A percentile compares a stretch with the other conserved stretches of the same genome.
phyloP scores from a whole-genome alignment of 2,888 invertebrate genomes.

The Nemoura dubitans region DNA sequence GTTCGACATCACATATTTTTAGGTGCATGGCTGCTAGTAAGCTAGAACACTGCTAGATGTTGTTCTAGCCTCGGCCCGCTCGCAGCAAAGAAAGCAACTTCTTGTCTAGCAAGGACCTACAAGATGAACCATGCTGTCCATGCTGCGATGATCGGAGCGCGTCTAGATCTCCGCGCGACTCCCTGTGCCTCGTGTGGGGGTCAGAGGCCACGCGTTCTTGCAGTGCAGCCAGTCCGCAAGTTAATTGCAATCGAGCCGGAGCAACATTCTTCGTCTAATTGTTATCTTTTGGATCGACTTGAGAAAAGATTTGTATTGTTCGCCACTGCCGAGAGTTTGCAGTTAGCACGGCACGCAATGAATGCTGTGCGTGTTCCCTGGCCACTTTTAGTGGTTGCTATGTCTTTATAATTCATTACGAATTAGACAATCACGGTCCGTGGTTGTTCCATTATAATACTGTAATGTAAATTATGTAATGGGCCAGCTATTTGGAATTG shows the following conservation, averaged over 20 bases:
- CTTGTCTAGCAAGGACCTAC: not conserved
- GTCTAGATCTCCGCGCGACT: not conserved
- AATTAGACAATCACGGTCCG: slow-evolving; percentile 1
- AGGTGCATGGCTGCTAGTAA: too few species aligned
- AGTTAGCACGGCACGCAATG: not conserved
- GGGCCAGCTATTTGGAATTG: not conserved
- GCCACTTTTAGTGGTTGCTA: not conserved
- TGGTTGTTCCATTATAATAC: slow-evolving; percentile 4
- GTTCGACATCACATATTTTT: too few species aligned
- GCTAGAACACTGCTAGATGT: too few species aligned
- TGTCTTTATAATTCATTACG: not conserved
- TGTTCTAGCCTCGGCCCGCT: too few species aligned
- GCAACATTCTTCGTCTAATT: not conserved
- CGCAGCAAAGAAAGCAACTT: not conserved
- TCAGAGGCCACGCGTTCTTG: not conserved
- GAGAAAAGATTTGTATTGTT: slow-evolving; percentile 2
- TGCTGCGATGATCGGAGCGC: not conserved
- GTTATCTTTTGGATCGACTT: slow-evolving; percentile 7
- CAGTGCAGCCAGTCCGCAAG: not conserved
- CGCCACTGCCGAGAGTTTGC: not conserved
- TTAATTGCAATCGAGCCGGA: not conserved
- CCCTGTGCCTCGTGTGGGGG: not conserved
- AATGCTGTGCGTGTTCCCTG: not conserved
- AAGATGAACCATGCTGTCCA: not conserved
- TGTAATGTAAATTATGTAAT: too few species aligned